Percentiles rank a stretch among this genome's conserved stretches.
These are phyloP conservation scores for Psittacula derbiana DNA, from an alignment of 2,797 vertebrate species.

Conservation along the genomic window DNA sequence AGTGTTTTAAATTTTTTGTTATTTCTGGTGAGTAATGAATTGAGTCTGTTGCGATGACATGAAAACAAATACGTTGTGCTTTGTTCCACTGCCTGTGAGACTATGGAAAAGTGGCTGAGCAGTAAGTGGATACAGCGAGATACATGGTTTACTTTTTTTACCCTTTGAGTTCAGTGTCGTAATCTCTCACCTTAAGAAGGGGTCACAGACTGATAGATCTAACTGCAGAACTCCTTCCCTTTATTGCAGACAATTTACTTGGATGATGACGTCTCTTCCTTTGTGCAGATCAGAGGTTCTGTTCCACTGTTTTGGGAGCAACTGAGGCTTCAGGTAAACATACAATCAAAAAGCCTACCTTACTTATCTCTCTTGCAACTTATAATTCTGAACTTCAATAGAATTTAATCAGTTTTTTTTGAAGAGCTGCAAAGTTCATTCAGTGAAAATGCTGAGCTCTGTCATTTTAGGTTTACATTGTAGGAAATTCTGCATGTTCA, in stretches of 20 bases:
- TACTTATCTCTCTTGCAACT: not conserved
- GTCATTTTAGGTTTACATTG: not conserved
- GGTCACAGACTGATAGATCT: not conserved
- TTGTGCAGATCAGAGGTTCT: constrained; percentile 82
- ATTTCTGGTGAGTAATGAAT: constrained; percentile 33
- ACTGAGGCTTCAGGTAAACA: constrained; percentile 76
- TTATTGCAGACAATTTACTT: constrained; percentile 78
- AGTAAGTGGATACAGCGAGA: not conserved
- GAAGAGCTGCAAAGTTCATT: not conserved
- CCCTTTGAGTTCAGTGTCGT: constrained; percentile 55
- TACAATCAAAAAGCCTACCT: not conserved
- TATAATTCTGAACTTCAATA: not conserved
- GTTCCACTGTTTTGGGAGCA: constrained; percentile 84
- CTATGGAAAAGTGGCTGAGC: not conserved
- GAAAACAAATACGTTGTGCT: not conserved
- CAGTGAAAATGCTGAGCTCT: not conserved
- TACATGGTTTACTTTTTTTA: constrained; percentile 23
- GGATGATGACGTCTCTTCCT: constrained; percentile 81
- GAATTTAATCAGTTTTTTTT: not conserved
- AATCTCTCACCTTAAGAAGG: constrained; percentile 41
- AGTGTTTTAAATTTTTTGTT: not conserved
- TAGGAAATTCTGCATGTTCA: not conserved
- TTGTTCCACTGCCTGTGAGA: not conserved
- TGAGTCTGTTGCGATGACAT: not conserved
- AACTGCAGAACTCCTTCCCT: constrained; percentile 33